Evolutionary conservation across 2,888 invertebrate species (phyloP).

Genomic region (Anoplius nigerrimus): DNA sequence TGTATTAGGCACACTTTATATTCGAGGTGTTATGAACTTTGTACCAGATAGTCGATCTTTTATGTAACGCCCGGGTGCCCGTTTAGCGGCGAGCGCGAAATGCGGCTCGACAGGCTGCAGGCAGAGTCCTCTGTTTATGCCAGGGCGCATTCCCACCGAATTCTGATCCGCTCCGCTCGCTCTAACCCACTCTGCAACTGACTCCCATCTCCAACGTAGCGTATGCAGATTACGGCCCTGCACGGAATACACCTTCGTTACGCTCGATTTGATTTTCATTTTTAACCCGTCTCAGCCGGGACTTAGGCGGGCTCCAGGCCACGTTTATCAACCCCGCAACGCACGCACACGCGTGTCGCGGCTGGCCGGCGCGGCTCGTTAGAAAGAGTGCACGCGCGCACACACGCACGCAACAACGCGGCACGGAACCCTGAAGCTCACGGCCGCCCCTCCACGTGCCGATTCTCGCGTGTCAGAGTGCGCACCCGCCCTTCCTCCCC

Average conservation of each 20-base stretch:
- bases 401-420: background rate
- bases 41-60: conserved; percentile 3
- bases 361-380: conserved; percentile 11
- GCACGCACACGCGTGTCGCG: background rate
- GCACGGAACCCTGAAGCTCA: conserved; percentile 40
- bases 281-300: too few species aligned
- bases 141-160: background rate
- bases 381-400: conserved; percentile 10
- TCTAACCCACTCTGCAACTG: too few species aligned
- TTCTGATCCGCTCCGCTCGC: background rate
- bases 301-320: too few species aligned
- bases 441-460: conserved; percentile 37
- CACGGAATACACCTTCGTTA: too few species aligned
- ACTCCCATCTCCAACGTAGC: background rate
- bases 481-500: conserved; percentile 13
- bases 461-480: conserved; percentile 34
- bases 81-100: conserved; percentile 1
- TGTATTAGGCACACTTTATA: background rate
- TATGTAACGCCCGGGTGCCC: conserved; percentile 16
- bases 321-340: too few species aligned
- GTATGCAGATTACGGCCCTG: background rate
- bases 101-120: too few species aligned
- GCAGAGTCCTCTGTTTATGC: too few species aligned
- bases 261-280: too few species aligned
- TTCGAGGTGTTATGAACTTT: background rate